phyloP scores from a whole-genome alignment of 2,888 invertebrate genomes.

The Cistogaster globosa region DNA sequence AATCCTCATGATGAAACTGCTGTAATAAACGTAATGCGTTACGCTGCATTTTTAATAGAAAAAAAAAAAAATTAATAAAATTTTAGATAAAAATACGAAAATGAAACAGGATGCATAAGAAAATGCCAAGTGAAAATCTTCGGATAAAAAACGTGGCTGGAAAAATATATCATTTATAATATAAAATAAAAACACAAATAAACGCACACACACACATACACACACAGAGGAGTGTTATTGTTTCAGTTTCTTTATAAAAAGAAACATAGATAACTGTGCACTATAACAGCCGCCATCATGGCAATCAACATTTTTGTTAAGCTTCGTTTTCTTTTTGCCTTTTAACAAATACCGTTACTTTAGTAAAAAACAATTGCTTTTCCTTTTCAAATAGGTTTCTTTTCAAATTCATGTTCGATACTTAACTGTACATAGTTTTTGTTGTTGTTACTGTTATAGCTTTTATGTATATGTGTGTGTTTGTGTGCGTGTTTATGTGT shows the following conservation, averaged over 20 bases:
- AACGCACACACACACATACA: too few relatives aligned
- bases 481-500: not conserved
- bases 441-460: not conserved
- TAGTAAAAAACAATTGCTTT: not conserved
- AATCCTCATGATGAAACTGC: slow-evolving; percentile 47
- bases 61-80: slow-evolving; percentile 33
- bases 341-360: not conserved
- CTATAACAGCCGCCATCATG: slow-evolving; percentile 30
- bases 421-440: slow-evolving; percentile 9
- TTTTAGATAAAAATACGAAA: slow-evolving; percentile 40
- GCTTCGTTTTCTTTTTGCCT: not conserved
- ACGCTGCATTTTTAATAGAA: slow-evolving; percentile 58
- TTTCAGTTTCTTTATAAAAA: not conserved
- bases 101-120: slow-evolving; percentile 26
- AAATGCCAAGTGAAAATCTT: not conserved
- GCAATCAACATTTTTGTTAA: slow-evolving; percentile 10
- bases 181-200: slow-evolving; percentile 5
- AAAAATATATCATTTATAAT: slow-evolving; percentile 62
- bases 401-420: slow-evolving; percentile 35
- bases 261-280: slow-evolving; percentile 36
- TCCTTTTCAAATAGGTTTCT: not conserved
- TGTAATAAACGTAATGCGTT: slow-evolving; percentile 65
- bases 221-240: not conserved
- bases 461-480: not conserved
- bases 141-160: slow-evolving; percentile 22